These are phyloP conservation scores for Pogonognathellus flavescens DNA, from an alignment of 1,140 invertebrate genomes.

Conservation along the genomic window DNA sequence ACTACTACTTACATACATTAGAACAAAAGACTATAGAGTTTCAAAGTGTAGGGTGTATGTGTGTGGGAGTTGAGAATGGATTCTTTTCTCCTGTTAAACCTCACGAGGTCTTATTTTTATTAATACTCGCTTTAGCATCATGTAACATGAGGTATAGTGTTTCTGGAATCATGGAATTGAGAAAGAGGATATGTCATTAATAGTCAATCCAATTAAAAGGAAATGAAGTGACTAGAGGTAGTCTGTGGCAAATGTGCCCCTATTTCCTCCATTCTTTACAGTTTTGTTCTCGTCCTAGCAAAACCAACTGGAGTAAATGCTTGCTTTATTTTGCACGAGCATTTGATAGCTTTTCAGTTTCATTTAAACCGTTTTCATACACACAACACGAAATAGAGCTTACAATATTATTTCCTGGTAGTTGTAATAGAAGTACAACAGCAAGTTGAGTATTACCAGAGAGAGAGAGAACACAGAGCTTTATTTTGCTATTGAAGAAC, in stretches of 20 bases:
- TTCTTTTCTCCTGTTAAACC: too few relatives aligned
- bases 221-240: constrained; percentile 23
- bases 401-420: too few relatives aligned
- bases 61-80: too few relatives aligned
- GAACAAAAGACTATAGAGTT: too few relatives aligned
- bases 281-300: neutral
- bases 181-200: constrained; percentile 30
- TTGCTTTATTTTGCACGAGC: neutral
- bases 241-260: constrained; percentile 12
- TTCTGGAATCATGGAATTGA: neutral
- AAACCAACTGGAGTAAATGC: constrained; percentile 2
- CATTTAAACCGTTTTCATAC: neutral
- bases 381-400: too few relatives aligned
- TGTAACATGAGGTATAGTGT: constrained; percentile 23
- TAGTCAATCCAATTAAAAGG: constrained; percentile 40
- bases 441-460: too few relatives aligned
- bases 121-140: neutral
- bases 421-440: too few relatives aligned
- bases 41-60: too few relatives aligned
- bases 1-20: too few relatives aligned
- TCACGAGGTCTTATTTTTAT: too few relatives aligned
- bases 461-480: too few relatives aligned
- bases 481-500: too few relatives aligned
- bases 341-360: constrained; percentile 4
- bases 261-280: constrained; percentile 7